Conservation (phyloP, 1,140 invertebrate genomes). For the Drosophila grimshawi region DNA sequence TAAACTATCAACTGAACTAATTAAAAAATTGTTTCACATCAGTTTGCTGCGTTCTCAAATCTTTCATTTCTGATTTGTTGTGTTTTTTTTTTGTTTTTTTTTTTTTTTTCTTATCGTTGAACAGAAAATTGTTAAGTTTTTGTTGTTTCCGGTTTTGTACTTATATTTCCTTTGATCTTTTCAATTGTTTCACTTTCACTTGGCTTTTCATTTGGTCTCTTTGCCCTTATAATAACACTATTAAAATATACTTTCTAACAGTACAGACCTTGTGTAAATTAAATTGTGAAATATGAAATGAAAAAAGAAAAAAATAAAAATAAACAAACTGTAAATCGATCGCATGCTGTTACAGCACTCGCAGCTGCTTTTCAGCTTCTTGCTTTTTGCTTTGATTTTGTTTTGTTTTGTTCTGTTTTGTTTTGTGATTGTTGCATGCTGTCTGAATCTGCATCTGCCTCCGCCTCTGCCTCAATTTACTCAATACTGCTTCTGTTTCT, state of each 20-base stretch:
- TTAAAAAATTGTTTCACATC: conserved; percentile 42
- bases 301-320: too few relatives aligned
- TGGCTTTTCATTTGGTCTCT: neutral
- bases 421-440: conserved; percentile 13
- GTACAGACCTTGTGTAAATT: conserved; percentile 18
- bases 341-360: conserved; percentile 23
- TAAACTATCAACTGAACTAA: conserved; percentile 21
- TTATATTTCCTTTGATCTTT: neutral
- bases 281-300: neutral
- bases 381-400: neutral
- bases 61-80: conserved; percentile 19
- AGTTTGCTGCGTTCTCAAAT: conserved; percentile 58
- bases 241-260: conserved; percentile 6
- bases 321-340: neutral
- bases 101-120: neutral
- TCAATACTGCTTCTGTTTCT: conserved; percentile 20
- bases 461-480: neutral
- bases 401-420: neutral
- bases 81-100: conserved; percentile 31
- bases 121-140: conserved; percentile 6
- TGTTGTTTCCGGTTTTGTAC: neutral
- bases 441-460: conserved; percentile 14
- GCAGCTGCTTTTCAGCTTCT: neutral
- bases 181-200: conserved; percentile 10
- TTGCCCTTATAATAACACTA: conserved; percentile 12